These are phyloP conservation scores for Agrilus planipennis DNA, from an alignment of 1,140 invertebrate genomes.

Conservation along the genomic window DNA sequence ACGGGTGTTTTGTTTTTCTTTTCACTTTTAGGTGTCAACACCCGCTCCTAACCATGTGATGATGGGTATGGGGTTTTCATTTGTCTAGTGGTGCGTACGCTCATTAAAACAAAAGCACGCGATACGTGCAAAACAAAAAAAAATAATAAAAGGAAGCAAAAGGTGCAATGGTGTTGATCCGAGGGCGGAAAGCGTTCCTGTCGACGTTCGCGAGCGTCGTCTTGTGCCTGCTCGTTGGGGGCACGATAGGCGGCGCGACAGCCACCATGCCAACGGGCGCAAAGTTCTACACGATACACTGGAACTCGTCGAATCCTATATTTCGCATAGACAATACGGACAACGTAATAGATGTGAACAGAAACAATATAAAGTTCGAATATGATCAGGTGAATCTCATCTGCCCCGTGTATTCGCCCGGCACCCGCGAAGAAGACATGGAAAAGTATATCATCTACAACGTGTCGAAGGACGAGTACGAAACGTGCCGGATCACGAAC, in stretches of 20 bases:
- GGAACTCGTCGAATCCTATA: conserved; percentile 46
- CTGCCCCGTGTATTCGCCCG: conserved; percentile 81
- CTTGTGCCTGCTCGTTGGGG: conserved; percentile 5
- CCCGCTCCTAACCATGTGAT: no score
- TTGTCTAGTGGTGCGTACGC: no score
- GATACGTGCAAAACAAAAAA: no score
- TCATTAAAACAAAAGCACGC: no score
- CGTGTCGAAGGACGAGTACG: conserved; percentile 91
- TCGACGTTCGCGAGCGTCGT: no score
- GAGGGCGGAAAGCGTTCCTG: no score
- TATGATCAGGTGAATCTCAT: conserved; percentile 92
- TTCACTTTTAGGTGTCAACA: no score
- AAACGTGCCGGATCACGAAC: conserved; percentile 90
- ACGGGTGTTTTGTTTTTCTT: no score
- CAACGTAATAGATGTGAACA: conserved; percentile 93
- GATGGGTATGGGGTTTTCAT: no score
- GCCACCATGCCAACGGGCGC: conserved; percentile 25
- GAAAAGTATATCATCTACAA: conserved; percentile 96
- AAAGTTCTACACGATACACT: conserved; percentile 32
- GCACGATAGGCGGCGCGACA: no score
- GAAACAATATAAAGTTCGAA: conserved; percentile 83
- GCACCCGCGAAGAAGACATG: conserved; percentile 71
- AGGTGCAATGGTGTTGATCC: no score
- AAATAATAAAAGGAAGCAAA: no score
- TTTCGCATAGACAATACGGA: conserved; percentile 96